phyloP scores from a whole-genome alignment of 2,888 invertebrate species.

The Agonopterix alstromeriana region DNA sequence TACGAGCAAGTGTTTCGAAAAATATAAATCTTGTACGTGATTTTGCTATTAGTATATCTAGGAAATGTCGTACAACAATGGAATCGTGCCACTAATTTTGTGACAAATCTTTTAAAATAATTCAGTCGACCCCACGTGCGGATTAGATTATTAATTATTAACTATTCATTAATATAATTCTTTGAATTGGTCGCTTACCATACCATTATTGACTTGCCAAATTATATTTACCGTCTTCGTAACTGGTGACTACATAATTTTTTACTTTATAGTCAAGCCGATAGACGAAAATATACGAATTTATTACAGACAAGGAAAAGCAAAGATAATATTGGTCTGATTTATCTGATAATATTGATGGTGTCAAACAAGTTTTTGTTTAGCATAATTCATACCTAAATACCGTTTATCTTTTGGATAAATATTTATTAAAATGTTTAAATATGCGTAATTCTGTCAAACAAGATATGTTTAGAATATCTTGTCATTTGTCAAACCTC shows the following conservation, averaged over 20 bases:
- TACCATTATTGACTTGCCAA: conserved; percentile 18
- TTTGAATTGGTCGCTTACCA: conserved; percentile 43
- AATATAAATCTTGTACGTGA: no score
- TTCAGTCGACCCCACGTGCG: conserved; percentile 50
- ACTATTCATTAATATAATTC: conserved; percentile 44
- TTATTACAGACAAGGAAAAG: background rate
- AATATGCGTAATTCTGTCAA: no score
- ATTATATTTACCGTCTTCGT: conserved; percentile 10
- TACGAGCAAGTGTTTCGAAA: no score
- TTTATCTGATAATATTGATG: background rate
- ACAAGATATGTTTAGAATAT: no score
- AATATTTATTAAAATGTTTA: no score
- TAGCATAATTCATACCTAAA: background rate
- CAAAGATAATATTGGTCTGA: conserved; percentile 4
- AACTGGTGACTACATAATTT: background rate
- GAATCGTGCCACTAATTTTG: conserved; percentile 37
- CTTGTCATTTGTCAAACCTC: no score
- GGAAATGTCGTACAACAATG: conserved; percentile 22
- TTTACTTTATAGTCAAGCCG: no score
- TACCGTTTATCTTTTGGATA: no score
- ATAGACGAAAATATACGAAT: background rate
- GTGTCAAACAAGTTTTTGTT: conserved; percentile 5
- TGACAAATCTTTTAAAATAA: conserved; percentile 66
- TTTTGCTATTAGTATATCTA: no score
- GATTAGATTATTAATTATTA: conserved; percentile 57